Conservation (phyloP, 2,113 vertebrate genomes). For the Herpetotheres cachinnans region DNA sequence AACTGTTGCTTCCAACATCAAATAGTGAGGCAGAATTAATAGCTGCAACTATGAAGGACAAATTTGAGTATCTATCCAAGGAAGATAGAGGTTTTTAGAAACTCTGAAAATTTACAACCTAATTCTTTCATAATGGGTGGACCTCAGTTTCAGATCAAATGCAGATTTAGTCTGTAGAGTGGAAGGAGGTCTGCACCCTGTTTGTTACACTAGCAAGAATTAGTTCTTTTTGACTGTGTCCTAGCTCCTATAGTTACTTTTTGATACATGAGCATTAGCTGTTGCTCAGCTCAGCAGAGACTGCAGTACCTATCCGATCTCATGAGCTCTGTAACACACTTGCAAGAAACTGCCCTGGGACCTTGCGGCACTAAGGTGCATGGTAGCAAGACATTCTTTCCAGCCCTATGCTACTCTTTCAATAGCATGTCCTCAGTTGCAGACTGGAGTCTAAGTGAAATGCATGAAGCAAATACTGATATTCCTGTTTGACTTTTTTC, state of each 20-base stretch:
- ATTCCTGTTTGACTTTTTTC: neutral
- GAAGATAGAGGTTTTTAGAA: neutral
- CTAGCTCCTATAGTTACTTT: neutral
- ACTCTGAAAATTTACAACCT: neutral
- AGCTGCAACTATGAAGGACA: neutral
- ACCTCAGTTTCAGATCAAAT: neutral
- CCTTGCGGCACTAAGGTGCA: neutral
- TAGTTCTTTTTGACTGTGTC: neutral
- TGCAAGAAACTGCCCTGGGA: neutral
- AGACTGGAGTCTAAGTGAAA: neutral
- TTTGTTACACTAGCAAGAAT: neutral
- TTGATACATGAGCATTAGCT: neutral
- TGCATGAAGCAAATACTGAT: neutral
- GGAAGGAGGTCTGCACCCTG: neutral
- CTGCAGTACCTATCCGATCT: no score
- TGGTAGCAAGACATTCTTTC: neutral
- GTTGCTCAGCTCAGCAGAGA: no score
- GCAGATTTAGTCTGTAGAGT: neutral
- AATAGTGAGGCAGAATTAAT: neutral
- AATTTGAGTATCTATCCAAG: neutral
- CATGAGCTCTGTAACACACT: no score
- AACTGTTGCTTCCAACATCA: neutral
- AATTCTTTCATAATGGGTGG: neutral
- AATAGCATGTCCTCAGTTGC: neutral
- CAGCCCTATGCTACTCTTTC: rapidly evolving